A percentile compares a stretch with the other conserved stretches of the same genome.
phyloP scores from a whole-genome alignment of 1,140 invertebrate genomes.

The Cecropterus lyciades region DNA sequence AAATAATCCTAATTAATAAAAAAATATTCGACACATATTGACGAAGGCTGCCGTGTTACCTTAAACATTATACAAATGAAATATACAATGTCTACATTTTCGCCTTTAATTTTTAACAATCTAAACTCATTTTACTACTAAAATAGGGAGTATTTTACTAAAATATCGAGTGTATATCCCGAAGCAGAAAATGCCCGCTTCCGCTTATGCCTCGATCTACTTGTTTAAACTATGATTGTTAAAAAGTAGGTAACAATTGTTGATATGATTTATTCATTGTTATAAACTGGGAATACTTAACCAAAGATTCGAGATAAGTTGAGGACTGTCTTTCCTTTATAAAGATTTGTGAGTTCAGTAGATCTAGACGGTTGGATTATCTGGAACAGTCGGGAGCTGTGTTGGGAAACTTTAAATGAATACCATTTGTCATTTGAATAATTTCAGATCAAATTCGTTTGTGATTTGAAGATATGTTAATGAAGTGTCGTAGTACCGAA shows the following conservation, averaged over 20 bases:
- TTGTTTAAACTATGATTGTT: slow-evolving; percentile 30
- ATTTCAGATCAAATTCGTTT: background rate
- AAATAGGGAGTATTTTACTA: too few species aligned
- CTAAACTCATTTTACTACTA: too few species aligned
- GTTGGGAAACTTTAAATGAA: background rate
- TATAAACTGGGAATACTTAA: slow-evolving; percentile 21
- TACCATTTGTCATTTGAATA: background rate
- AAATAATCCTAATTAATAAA: too few species aligned
- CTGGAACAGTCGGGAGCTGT: background rate
- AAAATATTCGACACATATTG: too few species aligned
- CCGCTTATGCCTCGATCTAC: slow-evolving; percentile 16
- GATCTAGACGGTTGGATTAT: background rate
- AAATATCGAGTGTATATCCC: too few species aligned
- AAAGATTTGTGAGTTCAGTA: slow-evolving; percentile 3
- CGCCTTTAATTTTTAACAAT: too few species aligned
- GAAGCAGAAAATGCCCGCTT: too few species aligned
- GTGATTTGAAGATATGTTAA: too few species aligned
- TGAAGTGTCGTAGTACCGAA: too few species aligned
- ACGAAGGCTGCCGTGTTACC: too few species aligned
- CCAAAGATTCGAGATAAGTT: slow-evolving; percentile 24
- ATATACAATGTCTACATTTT: too few species aligned
- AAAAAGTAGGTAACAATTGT: slow-evolving; percentile 51
- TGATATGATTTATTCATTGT: slow-evolving; percentile 51
- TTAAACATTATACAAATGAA: too few species aligned
- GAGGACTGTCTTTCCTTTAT: slow-evolving; percentile 2